phyloP scores from a whole-genome alignment of 2,797 vertebrate genomes.

The Okamejei kenojei region DNA sequence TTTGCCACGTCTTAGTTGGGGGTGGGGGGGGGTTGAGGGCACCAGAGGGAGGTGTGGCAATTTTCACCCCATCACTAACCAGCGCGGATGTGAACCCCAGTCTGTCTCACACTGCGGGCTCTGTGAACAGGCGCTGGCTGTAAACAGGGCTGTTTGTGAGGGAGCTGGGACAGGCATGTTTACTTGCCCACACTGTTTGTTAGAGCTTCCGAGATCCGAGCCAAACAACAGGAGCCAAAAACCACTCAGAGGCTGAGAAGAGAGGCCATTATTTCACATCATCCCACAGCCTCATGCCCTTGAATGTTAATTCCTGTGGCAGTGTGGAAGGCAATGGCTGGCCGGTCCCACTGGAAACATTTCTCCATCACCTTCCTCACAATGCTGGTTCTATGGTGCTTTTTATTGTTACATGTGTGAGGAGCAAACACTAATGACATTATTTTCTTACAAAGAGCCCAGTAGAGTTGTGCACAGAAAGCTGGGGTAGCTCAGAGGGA shows the following conservation, averaged over 20 bases:
- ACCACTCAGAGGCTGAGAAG: constrained; percentile 30
- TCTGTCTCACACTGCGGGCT: background rate
- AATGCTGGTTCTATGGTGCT: too few relatives aligned
- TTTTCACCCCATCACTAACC: background rate
- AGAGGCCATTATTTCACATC: constrained; percentile 25
- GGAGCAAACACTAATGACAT: too few relatives aligned
- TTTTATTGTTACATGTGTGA: too few relatives aligned
- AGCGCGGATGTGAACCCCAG: background rate
- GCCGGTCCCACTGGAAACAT: background rate
- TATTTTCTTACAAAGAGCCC: too few relatives aligned
- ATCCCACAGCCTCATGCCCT: constrained; percentile 1
- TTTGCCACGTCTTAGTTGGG: background rate
- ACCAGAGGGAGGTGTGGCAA: background rate
- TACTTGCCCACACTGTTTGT: constrained; percentile 27
- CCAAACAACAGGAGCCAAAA: constrained; percentile 19
- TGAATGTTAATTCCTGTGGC: constrained; percentile 5
- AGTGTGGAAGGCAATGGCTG: background rate
- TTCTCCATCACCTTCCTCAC: background rate
- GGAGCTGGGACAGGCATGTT: constrained; percentile 9
- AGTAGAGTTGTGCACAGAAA: too few relatives aligned
- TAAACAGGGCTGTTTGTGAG: constrained; percentile 31
- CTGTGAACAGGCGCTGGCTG: constrained; percentile 11
- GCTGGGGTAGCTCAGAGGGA: too few relatives aligned
- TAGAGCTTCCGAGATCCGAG: constrained; percentile 5
- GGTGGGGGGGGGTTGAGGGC: too few relatives aligned